These are phyloP conservation scores for Mormyrus proboscirostris DNA, from an alignment of 2,797 vertebrate species.

Conservation along the genomic window DNA sequence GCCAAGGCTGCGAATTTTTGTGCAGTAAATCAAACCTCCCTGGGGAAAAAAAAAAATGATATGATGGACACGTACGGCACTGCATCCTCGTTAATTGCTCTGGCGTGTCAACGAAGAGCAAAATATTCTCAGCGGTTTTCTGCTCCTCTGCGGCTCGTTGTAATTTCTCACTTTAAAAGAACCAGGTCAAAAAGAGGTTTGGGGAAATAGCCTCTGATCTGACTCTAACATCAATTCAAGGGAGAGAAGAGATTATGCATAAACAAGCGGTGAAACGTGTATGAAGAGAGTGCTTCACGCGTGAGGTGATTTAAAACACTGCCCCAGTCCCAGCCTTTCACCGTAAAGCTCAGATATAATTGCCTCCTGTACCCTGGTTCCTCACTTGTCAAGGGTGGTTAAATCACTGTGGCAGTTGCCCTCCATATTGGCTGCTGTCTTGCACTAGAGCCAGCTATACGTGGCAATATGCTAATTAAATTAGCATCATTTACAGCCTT, in stretches of 20 bases:
- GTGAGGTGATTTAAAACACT: not conserved
- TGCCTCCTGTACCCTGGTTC: not conserved
- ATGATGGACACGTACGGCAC: not conserved
- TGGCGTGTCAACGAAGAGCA: not conserved
- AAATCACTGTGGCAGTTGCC: not conserved
- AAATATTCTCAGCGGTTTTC: not conserved
- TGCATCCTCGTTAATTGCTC: not conserved
- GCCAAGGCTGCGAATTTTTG: not conserved
- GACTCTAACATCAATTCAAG: not conserved
- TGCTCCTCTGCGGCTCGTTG: not conserved
- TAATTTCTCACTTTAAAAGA: not conserved
- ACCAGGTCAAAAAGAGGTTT: not conserved
- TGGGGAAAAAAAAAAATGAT: not conserved
- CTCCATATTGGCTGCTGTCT: not conserved
- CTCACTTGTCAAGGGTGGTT: not conserved
- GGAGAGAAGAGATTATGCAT: not conserved
- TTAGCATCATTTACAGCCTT: constrained; percentile 5
- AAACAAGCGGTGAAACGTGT: not conserved
- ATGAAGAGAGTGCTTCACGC: not conserved
- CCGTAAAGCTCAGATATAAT: not conserved
- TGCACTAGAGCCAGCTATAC: not conserved
- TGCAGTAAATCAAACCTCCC: not conserved
- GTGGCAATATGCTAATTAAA: constrained; percentile 4
- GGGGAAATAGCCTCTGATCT: not conserved
- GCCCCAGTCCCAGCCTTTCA: not conserved